Conservation (phyloP, 2,797 vertebrate genomes). For the Alouatta caraya region DNA sequence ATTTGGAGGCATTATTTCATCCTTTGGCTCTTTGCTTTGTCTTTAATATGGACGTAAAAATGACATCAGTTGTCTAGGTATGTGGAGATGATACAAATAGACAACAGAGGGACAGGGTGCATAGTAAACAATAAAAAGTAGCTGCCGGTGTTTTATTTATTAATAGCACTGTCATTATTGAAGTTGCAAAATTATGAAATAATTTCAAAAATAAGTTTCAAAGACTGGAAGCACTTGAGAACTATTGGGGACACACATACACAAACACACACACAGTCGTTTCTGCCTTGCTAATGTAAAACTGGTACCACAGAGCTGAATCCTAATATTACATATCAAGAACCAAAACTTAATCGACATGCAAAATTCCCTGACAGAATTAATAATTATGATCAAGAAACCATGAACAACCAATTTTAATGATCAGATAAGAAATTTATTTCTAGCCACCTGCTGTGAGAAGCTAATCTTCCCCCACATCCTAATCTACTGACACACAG, state of each 20-base stretch:
- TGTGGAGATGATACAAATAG: neutral
- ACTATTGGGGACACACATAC: neutral
- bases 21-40: neutral
- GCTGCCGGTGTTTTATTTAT: neutral
- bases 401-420: constrained; percentile 79
- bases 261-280: neutral
- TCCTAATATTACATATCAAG: constrained; percentile 64
- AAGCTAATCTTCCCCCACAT: constrained; percentile 80
- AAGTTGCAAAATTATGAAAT: neutral
- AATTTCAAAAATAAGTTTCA: neutral
- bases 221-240: neutral
- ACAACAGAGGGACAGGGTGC: neutral
- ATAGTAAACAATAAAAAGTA: neutral
- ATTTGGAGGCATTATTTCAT: neutral
- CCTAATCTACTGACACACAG: constrained; percentile 83
- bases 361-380: constrained; percentile 76
- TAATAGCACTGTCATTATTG: neutral
- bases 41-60: constrained; percentile 16
- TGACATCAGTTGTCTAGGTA: neutral
- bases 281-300: constrained; percentile 66
- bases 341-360: constrained; percentile 55
- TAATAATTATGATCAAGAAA: constrained; percentile 83
- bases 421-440: constrained; percentile 83
- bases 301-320: constrained; percentile 71
- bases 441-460: constrained; percentile 75